Conservation (phyloP, 2,888 invertebrate species). For the Phortica magna region DNA sequence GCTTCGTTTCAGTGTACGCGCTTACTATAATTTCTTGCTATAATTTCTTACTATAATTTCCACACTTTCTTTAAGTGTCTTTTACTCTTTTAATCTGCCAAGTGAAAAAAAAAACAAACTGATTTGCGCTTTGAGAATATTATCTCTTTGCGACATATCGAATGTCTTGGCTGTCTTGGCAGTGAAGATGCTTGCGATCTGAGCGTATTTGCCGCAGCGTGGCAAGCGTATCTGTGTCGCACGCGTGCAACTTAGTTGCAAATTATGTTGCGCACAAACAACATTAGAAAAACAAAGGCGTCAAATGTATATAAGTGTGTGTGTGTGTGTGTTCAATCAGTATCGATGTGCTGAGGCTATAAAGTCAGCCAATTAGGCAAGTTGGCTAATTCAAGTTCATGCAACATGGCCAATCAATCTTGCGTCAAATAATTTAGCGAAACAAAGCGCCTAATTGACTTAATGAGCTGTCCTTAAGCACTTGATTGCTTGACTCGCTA, state of each 20-base stretch:
- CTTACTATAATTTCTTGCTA: too few species aligned
- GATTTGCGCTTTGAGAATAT: neutral
- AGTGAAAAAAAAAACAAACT: neutral
- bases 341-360: too few species aligned
- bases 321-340: too few species aligned
- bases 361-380: too few species aligned
- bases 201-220: neutral
- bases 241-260: neutral
- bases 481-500: too few species aligned
- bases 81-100: neutral
- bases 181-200: neutral
- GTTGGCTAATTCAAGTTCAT: too few species aligned
- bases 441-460: too few species aligned
- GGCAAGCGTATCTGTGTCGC: neutral
- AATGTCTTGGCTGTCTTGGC: neutral
- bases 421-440: too few species aligned
- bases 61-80: neutral
- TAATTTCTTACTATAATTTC: neutral
- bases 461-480: too few species aligned
- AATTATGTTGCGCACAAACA: neutral
- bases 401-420: too few species aligned
- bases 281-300: neutral
- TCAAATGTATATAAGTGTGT: too few species aligned
- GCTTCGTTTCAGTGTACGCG: too few species aligned
- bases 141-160: conserved; percentile 1